phyloP scores from a whole-genome alignment of 2,113 vertebrate genomes.

The Scolopax mira region DNA sequence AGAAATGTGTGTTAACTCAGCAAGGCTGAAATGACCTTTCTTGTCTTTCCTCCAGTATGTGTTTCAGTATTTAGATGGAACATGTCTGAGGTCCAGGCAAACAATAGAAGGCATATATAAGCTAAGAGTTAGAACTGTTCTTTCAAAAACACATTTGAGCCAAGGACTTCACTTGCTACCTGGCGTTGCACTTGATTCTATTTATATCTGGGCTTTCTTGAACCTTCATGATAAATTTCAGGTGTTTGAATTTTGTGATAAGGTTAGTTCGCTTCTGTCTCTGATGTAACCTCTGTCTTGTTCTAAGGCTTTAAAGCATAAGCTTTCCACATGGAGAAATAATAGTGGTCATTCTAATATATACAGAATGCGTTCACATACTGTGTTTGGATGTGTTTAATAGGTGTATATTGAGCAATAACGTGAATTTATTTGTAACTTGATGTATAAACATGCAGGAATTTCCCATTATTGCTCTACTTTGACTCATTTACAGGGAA shows the following conservation, averaged over 20 bases:
- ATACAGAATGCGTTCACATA: not conserved
- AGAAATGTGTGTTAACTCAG: not conserved
- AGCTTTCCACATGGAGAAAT: not conserved
- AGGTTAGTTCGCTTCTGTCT: not conserved
- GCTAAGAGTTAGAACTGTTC: not conserved
- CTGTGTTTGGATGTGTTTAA: not conserved
- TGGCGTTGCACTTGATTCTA: not conserved
- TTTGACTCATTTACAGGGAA: not conserved
- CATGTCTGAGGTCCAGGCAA: not conserved
- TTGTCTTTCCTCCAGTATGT: not conserved
- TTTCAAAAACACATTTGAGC: not conserved
- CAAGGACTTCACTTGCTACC: not conserved
- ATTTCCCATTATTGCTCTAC: not conserved
- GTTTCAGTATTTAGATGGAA: not conserved
- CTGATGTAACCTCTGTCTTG: not conserved
- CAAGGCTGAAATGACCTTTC: not conserved
- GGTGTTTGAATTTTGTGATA: not conserved
- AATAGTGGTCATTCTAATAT: not conserved
- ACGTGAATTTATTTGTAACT: not conserved
- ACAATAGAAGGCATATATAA: not conserved
- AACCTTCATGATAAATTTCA: not conserved
- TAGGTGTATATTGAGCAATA: not conserved
- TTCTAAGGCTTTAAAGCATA: not conserved
- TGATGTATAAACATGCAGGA: not conserved
- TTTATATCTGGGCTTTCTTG: not conserved